These are phyloP conservation scores for Clavelina lepadiformis DNA, from an alignment of 23 tunicate species.

Conservation along the genomic window DNA sequence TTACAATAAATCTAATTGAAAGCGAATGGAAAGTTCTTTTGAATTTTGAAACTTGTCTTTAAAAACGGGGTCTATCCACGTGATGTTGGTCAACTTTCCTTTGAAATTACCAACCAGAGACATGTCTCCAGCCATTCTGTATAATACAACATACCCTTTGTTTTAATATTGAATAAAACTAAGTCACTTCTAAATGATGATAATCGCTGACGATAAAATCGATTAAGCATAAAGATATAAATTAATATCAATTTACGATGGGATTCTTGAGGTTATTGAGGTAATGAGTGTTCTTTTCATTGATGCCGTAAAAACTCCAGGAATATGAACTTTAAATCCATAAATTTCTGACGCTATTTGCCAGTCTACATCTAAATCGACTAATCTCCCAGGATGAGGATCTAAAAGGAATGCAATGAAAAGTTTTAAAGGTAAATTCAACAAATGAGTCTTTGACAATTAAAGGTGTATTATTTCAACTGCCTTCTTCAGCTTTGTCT, in stretches of 20 bases:
- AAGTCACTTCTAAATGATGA: too few relatives aligned
- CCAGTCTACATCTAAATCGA: slow-evolving; percentile 77
- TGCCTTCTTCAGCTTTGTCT: neutral
- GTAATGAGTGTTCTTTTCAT: slow-evolving; percentile 5
- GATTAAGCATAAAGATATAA: too few relatives aligned
- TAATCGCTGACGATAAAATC: too few relatives aligned
- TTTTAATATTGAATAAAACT: neutral
- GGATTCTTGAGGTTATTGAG: neutral
- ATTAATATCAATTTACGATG: too few relatives aligned
- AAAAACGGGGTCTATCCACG: slow-evolving; percentile 23
- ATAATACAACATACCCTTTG: neutral
- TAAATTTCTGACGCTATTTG: slow-evolving; percentile 48
- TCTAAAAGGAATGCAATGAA: slow-evolving; percentile 13
- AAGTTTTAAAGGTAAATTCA: neutral
- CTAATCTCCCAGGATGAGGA: slow-evolving; percentile 25
- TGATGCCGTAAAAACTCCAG: slow-evolving; percentile 31
- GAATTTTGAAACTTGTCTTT: slow-evolving; percentile 29
- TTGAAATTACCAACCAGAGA: neutral
- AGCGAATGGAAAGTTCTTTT: slow-evolving; percentile 31
- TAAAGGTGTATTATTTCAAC: too few relatives aligned
- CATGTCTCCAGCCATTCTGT: neutral
- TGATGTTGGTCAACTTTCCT: slow-evolving; percentile 25
- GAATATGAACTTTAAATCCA: slow-evolving; percentile 23
- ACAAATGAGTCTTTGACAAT: neutral
- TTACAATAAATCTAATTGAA: slow-evolving; percentile 19